Evolutionary conservation across 2,888 invertebrate species (phyloP).

Genomic region (Endotricha flammealis): DNA sequence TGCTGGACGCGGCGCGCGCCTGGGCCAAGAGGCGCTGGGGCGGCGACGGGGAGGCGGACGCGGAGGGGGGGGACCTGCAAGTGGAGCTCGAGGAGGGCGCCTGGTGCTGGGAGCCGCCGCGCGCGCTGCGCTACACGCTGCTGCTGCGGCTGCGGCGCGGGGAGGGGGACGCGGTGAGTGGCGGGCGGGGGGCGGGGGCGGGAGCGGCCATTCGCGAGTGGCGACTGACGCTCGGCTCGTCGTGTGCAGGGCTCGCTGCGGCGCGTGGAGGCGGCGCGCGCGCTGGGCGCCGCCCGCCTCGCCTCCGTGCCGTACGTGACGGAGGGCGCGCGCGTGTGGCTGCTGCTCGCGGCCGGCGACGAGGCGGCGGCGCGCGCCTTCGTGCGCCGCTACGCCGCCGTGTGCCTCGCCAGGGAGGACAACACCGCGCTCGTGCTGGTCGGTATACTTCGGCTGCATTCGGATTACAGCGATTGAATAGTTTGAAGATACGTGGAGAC

Average conservation of each 20-base stretch:
- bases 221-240: not conserved
- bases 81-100: conserved; percentile 46
- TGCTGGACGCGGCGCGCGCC: conserved; percentile 32
- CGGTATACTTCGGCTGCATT: conserved; percentile 84
- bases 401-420: conserved; percentile 86
- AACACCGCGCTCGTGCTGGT: conserved; percentile 88
- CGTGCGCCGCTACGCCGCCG: conserved; percentile 83
- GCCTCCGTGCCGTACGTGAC: conserved; percentile 97
- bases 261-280: conserved; percentile 89
- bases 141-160: conserved; percentile 28
- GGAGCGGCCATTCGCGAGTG: conserved; percentile 8
- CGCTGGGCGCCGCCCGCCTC: conserved; percentile 91
- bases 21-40: conserved; percentile 38
- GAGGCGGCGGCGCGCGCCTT: conserved; percentile 80
- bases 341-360: conserved; percentile 80
- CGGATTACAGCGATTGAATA: conserved; percentile 39
- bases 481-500: conserved; percentile 15
- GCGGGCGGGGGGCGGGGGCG: conserved; percentile 11
- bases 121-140: conserved; percentile 46
- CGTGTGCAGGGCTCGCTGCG: conserved; percentile 14
- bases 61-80: conserved; percentile 5
- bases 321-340: conserved; percentile 89
- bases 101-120: conserved; percentile 54
- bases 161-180: conserved; percentile 6
- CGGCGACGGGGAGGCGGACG: conserved; percentile 17